phyloP scores from a whole-genome alignment of 2,113 vertebrate species.

The Ornithorhynchus anatinus region DNA sequence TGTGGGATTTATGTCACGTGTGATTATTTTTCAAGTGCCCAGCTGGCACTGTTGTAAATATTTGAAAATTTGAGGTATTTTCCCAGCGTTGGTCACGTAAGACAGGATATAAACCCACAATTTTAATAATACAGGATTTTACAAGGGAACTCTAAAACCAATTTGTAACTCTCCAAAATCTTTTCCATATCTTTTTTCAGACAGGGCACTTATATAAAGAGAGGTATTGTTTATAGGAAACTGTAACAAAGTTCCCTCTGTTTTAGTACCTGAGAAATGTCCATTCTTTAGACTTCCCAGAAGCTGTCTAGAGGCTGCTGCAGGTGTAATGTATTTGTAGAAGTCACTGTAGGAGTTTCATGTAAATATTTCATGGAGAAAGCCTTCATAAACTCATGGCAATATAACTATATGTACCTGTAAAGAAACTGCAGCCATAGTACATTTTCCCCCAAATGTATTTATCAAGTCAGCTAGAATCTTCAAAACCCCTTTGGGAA shows the following conservation, averaged over 20 bases:
- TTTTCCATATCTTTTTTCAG: too few species aligned
- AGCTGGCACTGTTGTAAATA: too few species aligned
- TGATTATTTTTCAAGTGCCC: too few species aligned
- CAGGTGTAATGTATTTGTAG: neutral
- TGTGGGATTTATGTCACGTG: too few species aligned
- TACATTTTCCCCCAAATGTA: neutral
- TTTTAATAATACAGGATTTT: neutral
- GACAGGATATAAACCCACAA: too few species aligned
- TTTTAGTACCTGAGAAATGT: neutral
- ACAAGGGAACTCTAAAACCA: neutral
- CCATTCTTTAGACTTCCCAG: neutral
- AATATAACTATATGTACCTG: neutral
- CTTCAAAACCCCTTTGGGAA: neutral
- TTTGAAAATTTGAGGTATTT: too few species aligned
- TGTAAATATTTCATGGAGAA: neutral
- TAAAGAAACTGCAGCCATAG: neutral
- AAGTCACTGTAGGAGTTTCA: neutral
- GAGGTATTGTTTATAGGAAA: neutral
- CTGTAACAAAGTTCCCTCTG: neutral
- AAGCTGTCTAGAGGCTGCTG: neutral
- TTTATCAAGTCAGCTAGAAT: neutral
- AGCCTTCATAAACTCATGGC: neutral
- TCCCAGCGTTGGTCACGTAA: too few species aligned
- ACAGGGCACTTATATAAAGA: neutral
- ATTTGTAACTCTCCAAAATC: neutral